These are phyloP conservation scores for Acanthurus leucopareius DNA, from an alignment of 2,797 vertebrate species.

Conservation along the genomic window DNA sequence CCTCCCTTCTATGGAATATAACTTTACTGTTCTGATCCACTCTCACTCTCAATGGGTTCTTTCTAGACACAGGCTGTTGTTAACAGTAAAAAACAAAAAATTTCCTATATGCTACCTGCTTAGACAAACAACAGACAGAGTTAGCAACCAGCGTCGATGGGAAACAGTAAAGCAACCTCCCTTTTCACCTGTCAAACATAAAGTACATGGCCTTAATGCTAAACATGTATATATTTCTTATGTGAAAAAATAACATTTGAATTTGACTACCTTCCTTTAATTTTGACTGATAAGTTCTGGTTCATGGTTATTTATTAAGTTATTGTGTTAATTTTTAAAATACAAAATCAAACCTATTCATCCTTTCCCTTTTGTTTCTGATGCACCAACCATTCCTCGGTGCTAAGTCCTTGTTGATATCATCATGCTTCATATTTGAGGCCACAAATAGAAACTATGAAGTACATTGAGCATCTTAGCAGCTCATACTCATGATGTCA, in stretches of 20 bases:
- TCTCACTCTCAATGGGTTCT: neutral
- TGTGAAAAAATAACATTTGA: neutral
- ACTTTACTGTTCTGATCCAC: neutral
- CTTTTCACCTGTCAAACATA: neutral
- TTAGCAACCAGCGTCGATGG: neutral
- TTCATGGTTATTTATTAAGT: neutral
- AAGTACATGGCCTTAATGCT: neutral
- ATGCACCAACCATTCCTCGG: conserved; percentile 3
- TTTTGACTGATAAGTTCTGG: neutral
- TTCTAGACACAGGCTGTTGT: neutral
- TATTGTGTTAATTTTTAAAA: neutral
- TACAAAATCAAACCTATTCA: neutral
- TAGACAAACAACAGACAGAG: neutral
- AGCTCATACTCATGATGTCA: conserved; percentile 16
- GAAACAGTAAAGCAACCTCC: neutral
- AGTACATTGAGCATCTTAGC: neutral
- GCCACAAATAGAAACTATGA: conserved; percentile 13
- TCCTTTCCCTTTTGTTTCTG: neutral
- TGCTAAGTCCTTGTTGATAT: conserved; percentile 7
- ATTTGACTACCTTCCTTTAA: too few relatives aligned
- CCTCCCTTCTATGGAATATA: neutral
- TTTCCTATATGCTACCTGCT: neutral
- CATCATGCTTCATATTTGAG: neutral
- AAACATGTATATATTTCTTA: neutral
- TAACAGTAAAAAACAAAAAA: neutral